Base-by-base conservation (phyloP, 2,888 invertebrate species). In the Endomychus coccineus region DNA sequence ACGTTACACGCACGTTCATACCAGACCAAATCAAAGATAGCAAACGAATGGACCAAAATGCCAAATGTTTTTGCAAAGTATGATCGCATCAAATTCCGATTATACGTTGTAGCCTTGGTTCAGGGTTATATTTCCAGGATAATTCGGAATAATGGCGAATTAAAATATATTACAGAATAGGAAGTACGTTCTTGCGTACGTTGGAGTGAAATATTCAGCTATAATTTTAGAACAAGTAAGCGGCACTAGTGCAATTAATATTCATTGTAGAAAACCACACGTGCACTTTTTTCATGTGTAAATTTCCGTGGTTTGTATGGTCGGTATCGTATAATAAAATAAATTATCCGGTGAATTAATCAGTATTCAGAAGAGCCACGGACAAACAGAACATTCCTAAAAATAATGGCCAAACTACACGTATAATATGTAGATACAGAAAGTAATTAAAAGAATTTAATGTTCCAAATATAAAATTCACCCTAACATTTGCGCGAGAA, bases 401-500 rank as follows among this genome's bases (percentile, higher is more conserved):
- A 61, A 61, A 61, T 62, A 62, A 62, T 57, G 60, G 59, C 52
- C 55, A 51, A 60, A 61, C 59, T 60, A 59, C 61, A 60, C 59
- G 58, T 59, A 60, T 62, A 60, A 60, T 59, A 62, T 61, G 61
- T 61, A 62, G 62, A 62, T 62, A 62, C 59, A 55, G 58, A 59
- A 60, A 57, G 63, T 62, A 62, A 63, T 63, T 63, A 63, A 63
- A 62, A 61, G 61, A 63, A 63, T 63, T 62, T 63, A 62, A 63
- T 63, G 63, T 62, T 58, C 59, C 59, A 62, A 59, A 62, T 62
- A 62, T 61, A 62, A 62, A 63, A 63, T 59, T 59, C 61, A 52
- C 56, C 58, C 58, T 30, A 11, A 17, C 16, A 22, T 17, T n/a
- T 9, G 13, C 7, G 4, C 4, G 7, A 11, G 11, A 34, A 36